Base-by-base conservation (phyloP, 2,113 vertebrate species). In the Pterocles orientalis region DNA sequence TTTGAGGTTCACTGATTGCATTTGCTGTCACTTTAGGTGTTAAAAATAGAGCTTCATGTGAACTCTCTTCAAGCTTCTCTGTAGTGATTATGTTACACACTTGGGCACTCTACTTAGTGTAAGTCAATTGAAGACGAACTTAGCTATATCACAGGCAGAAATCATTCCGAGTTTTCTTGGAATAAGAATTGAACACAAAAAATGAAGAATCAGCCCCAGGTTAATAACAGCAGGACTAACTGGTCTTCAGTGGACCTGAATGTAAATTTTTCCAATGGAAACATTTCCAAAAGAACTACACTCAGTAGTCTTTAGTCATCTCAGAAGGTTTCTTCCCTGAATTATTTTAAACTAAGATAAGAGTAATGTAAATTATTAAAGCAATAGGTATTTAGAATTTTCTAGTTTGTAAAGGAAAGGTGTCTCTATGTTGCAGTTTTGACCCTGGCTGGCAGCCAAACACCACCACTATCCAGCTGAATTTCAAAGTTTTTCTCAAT, bases 11-110 rank as follows among this genome's bases (percentile, higher is more conserved):
- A 82, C 15, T 36, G 60, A 54, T 82, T 83, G 45, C 56, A 70
- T 76, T 92, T 51, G 14, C 91, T 94, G 71, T 78, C 56, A 50
- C 39, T 73, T 69, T 58, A 54, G 12, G 69, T 94, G 91, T 78
- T 71, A 94, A 47, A 94, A 92, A 86, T 58, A 95, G 64, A 86
- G 31, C 41, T 86, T 86, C 53, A 50, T 34, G n/a, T 86, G 75
- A 86, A 62, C 15, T 31, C 62, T 66, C 58, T 58, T 80, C 45
- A 69, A 80, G 54, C 29, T 21, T 81, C 48, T 82, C 50, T 92
- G 26, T 31, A 72, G 60, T 72, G 79, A 88, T 92, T 84, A 54
- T 64, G 34, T 73, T 80, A 88, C 50, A 72, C 47, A 36, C 43
- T 82, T 73, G 54, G 53, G 23, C 64, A 77, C 76, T 93, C 19